These are phyloP conservation scores for Nasonia longicornis DNA, from an alignment of 1,140 invertebrate species.

Conservation along the genomic window DNA sequence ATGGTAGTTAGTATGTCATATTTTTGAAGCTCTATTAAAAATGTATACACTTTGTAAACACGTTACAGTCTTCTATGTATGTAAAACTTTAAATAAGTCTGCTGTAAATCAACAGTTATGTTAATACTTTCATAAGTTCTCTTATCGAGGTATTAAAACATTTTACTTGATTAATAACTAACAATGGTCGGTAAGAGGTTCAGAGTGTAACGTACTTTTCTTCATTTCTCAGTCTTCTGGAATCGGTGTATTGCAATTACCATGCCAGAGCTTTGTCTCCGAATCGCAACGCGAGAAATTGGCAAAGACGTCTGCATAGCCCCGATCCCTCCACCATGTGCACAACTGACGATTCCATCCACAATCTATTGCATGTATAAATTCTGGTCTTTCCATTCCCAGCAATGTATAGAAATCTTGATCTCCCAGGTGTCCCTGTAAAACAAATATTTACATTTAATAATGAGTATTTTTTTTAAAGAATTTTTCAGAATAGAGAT, in stretches of 20 bases:
- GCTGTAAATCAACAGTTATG: neutral
- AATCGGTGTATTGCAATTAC: slow-evolving; percentile 87
- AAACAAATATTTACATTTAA: slow-evolving; percentile 49
- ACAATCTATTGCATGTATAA: slow-evolving; percentile 84
- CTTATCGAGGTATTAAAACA: neutral
- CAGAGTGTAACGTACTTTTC: neutral
- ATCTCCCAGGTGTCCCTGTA: slow-evolving; percentile 84
- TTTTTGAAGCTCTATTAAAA: neutral
- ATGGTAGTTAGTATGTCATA: neutral
- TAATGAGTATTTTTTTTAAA: neutral
- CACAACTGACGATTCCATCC: slow-evolving; percentile 88
- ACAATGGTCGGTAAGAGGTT: neutral
- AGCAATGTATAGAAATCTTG: slow-evolving; percentile 90
- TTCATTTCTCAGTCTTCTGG: slow-evolving; percentile 65
- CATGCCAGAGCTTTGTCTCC: slow-evolving; percentile 83
- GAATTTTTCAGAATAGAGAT: neutral
- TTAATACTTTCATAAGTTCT: neutral
- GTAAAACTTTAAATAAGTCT: neutral
- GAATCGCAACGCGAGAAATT: slow-evolving; percentile 81
- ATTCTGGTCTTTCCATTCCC: slow-evolving; percentile 77
- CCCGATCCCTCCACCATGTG: slow-evolving; percentile 86
- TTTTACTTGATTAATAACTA: neutral
- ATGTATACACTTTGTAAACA: neutral
- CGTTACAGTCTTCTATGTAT: neutral
- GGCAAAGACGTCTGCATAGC: slow-evolving; percentile 82